A percentile compares a stretch with the other conserved stretches of the same genome.
These are phyloP conservation scores for Cremastinae sp. DNA, from an alignment of 2,888 invertebrate genomes.

Conservation along the genomic window DNA sequence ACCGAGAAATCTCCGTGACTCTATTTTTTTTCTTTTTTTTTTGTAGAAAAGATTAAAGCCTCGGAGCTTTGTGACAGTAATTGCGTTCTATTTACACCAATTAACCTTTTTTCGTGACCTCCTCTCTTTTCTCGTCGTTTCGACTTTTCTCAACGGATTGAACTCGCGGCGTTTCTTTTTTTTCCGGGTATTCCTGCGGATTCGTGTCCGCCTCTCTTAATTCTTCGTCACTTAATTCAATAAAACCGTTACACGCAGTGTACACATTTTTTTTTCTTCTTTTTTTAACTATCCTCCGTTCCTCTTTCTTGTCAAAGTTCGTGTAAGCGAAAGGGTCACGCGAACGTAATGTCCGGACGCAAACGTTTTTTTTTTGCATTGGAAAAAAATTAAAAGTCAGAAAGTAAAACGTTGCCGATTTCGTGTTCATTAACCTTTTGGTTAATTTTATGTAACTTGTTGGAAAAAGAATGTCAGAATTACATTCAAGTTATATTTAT, in stretches of 20 bases:
- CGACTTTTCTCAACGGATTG: too few species aligned
- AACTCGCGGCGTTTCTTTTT: conserved; percentile 8
- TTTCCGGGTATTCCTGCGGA: conserved; percentile 30
- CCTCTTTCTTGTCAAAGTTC: too few species aligned
- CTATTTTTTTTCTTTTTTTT: conserved; percentile 3
- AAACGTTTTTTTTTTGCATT: too few species aligned
- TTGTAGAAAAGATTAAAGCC: background rate
- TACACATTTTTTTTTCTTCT: background rate
- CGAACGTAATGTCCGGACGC: background rate
- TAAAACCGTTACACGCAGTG: conserved; percentile 18
- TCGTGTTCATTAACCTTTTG: too few species aligned
- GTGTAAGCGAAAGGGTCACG: background rate
- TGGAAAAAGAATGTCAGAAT: too few species aligned
- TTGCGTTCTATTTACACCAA: conserved; percentile 19
- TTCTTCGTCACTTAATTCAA: conserved; percentile 54
- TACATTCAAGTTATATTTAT: too few species aligned
- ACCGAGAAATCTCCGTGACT: too few species aligned
- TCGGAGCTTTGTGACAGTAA: background rate
- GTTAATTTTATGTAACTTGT: too few species aligned
- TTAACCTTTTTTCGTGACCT: background rate
- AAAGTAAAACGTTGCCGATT: too few species aligned
- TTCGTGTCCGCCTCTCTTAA: conserved; percentile 42
- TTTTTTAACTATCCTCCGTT: too few species aligned
- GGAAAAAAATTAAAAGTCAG: too few species aligned
- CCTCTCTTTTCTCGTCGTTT: conserved; percentile 16